Conservation (phyloP, 2,888 invertebrate species). For the Chrysolina haemoptera region DNA sequence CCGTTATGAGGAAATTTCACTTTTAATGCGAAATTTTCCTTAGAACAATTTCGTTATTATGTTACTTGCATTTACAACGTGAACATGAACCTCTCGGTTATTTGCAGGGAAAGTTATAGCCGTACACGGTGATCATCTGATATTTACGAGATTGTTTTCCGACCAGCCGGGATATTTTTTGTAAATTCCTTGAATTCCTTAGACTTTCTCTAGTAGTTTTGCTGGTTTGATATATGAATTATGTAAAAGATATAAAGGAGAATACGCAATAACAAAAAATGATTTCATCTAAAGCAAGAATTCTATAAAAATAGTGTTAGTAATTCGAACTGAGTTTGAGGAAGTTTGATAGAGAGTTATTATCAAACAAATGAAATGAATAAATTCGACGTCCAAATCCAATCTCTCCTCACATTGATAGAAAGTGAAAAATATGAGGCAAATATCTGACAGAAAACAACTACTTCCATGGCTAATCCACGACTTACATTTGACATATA, state of each 20-base stretch:
- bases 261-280: neutral
- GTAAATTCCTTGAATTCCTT: slow-evolving; percentile 6
- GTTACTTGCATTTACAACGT: slow-evolving; percentile 6
- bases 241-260: neutral
- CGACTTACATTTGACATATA: no score
- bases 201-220: slow-evolving; percentile 26
- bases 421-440: no score
- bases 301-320: no score
- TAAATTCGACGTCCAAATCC: no score
- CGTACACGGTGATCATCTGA: slow-evolving; percentile 24
- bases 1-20: slow-evolving; percentile 31
- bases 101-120: slow-evolving; percentile 29
- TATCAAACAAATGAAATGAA: no score
- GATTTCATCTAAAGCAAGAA: no score
- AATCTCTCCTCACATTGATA: no score
- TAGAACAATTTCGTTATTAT: slow-evolving; percentile 29
- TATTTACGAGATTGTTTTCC: slow-evolving; percentile 27
- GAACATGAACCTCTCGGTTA: slow-evolving; percentile 7
- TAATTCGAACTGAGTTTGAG: no score
- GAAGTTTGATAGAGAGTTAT: no score
- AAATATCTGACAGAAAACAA: no score
- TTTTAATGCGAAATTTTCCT: slow-evolving; percentile 29
- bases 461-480: no score
- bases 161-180: neutral
- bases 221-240: neutral